Evolutionary conservation across 1,140 invertebrate genomes (phyloP), one percentile per base, ranked within the genome.

Genomic region (Globodera ellingtonae): DNA sequence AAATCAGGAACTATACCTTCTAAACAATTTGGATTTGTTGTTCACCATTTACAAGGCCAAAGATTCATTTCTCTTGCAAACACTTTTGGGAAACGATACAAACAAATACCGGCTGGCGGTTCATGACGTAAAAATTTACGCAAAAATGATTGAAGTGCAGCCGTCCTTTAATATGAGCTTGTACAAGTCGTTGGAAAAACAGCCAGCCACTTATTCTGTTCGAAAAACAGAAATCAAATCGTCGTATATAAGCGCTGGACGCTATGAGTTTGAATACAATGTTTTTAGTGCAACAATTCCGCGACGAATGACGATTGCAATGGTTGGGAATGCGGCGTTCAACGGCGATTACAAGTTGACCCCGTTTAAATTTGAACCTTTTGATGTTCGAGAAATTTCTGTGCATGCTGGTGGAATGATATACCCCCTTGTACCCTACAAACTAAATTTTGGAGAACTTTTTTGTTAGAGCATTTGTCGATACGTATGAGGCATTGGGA

Each of bases 351-450:
- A 10, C 15, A 56, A 46, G 15, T 24, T 70, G 7, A 47, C 7
- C 21, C 78, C 78, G 4, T 79, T 79, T 18, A 79, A 79, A 44
- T 79, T 79, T 24, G n/a, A 79, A 72, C 78, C 78, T 9, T 79
- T 79, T 21, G 35, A 35, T 35, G 35, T 35, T 35, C 35, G 35
- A 2, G 35, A 35, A 35, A 35, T 35, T 35, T 35, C 35, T 35
- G 35, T 35, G 3, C 35, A 35, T 35, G 35, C 35, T 3, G 35
- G 35, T 3, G 35, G 35, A 35, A 35, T 35, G 35, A 35, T 35
- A 35, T 35, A 35, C 3, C 35, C 35, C 1, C 0, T 35, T 35
- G 35, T 35, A 35, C 35, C 35, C 0, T 35, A 35, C 35, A 35
- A 35, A 3, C 35, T 35, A 35, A 35, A 79, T 50, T 79, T 80